Percentiles rank a stretch among this genome's conserved stretches.
Evolutionary conservation across 2,888 invertebrate species (phyloP).

Genomic region (Pyrocoelia pectoralis): DNA sequence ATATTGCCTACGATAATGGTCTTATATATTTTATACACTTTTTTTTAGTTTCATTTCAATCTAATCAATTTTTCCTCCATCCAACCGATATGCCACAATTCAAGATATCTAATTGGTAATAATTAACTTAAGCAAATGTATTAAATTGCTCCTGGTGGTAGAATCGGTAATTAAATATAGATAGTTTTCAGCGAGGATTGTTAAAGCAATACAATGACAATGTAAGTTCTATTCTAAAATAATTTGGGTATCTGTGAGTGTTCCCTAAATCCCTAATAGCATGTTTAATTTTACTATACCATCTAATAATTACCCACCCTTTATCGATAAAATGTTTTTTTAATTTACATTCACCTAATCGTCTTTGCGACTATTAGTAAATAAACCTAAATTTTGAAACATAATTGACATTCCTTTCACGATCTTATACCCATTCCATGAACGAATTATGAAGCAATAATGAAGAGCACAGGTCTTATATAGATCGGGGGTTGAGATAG

Average conservation of each 20-base stretch:
- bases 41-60: slow-evolving; percentile 30
- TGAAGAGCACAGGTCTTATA: slow-evolving; percentile 53
- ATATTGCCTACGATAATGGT: slow-evolving; percentile 37
- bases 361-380: not conserved
- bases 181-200: too few relatives aligned
- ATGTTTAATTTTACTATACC: too few relatives aligned
- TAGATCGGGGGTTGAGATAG: slow-evolving; percentile 52
- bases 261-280: too few relatives aligned
- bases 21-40: slow-evolving; percentile 29
- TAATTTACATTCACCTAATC: not conserved
- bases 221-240: too few relatives aligned
- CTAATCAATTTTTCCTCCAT: not conserved
- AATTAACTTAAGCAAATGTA: too few relatives aligned
- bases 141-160: too few relatives aligned
- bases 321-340: too few relatives aligned
- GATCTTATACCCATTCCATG: slow-evolving; percentile 53
- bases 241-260: too few relatives aligned
- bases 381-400: slow-evolving; percentile 25
- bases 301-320: too few relatives aligned
- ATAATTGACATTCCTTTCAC: slow-evolving; percentile 55
- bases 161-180: too few relatives aligned
- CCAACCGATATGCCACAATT: not conserved
- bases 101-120: not conserved
- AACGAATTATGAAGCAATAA: slow-evolving; percentile 58
- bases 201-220: too few relatives aligned